phyloP scores from a whole-genome alignment of 1,140 invertebrate species.

The Drosophila guanche region DNA sequence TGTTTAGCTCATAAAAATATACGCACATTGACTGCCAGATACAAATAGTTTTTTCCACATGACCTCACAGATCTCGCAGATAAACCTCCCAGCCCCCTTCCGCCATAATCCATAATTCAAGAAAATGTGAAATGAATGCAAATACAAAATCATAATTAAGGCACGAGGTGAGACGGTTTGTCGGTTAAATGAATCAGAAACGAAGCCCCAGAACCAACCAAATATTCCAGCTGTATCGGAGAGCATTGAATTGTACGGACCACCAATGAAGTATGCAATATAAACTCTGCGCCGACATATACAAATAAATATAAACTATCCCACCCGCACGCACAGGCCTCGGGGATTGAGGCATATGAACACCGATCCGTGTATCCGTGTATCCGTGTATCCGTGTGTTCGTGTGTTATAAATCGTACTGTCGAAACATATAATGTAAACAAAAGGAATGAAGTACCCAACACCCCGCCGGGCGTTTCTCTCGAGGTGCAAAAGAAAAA shows the following conservation, averaged over 20 bases:
- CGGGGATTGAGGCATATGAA: conserved; percentile 2
- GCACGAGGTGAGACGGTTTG: conserved; percentile 33
- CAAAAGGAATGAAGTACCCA: conserved; percentile 40
- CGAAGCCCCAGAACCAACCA: neutral
- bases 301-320: conserved; percentile 65
- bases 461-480: conserved; percentile 30
- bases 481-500: neutral
- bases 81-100: neutral
- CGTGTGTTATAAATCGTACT: conserved; percentile 65
- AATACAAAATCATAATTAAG: conserved; percentile 51
- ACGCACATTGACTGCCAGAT: conserved; percentile 50
- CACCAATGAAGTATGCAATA: conserved; percentile 79
- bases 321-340: neutral
- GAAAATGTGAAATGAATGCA: conserved; percentile 42
- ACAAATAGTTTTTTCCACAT: conserved; percentile 44
- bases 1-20: conserved; percentile 51
- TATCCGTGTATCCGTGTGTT: conserved; percentile 19
- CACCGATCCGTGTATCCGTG: conserved; percentile 14
- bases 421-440: conserved; percentile 71
- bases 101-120: conserved; percentile 32
- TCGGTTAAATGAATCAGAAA: conserved; percentile 41
- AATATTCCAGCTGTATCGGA: neutral
- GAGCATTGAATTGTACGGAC: conserved; percentile 55
- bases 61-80: conserved; percentile 40
- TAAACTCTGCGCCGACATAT: conserved; percentile 68